Conservation (phyloP, 2,797 vertebrate species). For the Columba guinea region DNA sequence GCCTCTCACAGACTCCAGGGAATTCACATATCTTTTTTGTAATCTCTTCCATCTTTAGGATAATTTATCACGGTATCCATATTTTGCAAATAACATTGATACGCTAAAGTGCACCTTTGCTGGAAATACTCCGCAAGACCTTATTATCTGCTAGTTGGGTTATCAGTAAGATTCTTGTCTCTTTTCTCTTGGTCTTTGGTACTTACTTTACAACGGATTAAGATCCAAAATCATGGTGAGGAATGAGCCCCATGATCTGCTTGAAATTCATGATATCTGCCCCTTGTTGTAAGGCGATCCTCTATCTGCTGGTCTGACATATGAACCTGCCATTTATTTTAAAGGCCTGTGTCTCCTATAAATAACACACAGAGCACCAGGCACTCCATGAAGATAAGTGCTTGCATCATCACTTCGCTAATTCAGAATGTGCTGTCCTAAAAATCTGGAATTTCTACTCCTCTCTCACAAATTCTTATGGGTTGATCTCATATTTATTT, state of each 20-base stretch:
- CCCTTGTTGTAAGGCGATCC: slow-evolving; percentile 13
- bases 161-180: background rate
- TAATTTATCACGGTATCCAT: background rate
- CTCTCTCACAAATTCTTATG: background rate
- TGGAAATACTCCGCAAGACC: background rate
- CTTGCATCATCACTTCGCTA: slow-evolving; percentile 27
- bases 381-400: background rate
- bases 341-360: slow-evolving; percentile 7
- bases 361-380: slow-evolving; percentile 15
- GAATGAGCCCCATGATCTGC: background rate
- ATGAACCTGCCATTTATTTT: slow-evolving; percentile 29
- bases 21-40: background rate
- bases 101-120: background rate
- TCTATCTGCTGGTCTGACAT: slow-evolving; percentile 22
- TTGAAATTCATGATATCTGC: background rate
- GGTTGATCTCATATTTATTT: slow-evolving; percentile 21
- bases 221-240: background rate
- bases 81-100: background rate
- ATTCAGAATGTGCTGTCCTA: slow-evolving; percentile 34
- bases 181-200: background rate
- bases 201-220: background rate
- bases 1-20: background rate
- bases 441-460: slow-evolving; percentile 31
- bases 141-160: background rate
- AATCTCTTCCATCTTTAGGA: background rate